These are phyloP conservation scores for Melipona beecheii DNA, from an alignment of 2,888 invertebrate species.

Conservation along the genomic window DNA sequence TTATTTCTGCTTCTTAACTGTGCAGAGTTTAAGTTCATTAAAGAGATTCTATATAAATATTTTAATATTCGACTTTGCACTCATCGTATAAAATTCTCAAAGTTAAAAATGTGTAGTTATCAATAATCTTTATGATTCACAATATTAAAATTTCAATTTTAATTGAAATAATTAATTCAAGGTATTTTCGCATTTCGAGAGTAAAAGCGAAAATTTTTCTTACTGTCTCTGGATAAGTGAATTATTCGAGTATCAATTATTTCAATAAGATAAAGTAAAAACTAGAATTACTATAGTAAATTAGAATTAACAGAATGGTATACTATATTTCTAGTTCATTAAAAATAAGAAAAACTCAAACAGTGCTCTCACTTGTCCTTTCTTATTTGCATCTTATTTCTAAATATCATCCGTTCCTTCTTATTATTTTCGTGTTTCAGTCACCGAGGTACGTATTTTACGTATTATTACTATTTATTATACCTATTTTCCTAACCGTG, in stretches of 20 bases:
- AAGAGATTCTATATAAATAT: neutral
- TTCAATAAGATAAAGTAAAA: neutral
- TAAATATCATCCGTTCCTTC: too few relatives aligned
- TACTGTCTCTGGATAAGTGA: neutral
- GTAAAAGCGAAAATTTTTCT: neutral
- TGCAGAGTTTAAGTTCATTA: neutral
- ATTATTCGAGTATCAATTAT: neutral
- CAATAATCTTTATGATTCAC: too few relatives aligned
- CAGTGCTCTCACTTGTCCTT: neutral
- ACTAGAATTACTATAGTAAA: neutral
- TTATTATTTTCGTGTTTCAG: too few relatives aligned
- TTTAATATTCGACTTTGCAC: neutral
- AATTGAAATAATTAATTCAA: neutral
- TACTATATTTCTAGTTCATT: too few relatives aligned
- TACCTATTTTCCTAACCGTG: neutral
- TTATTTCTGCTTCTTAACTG: constrained; percentile 27
- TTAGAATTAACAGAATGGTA: neutral
- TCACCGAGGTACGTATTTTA: neutral
- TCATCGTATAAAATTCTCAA: neutral
- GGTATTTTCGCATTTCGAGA: neutral
- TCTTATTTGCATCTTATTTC: neutral
- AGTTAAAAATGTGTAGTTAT: neutral
- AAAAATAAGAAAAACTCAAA: neutral
- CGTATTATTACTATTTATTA: too few relatives aligned
- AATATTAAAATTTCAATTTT: neutral